Evolutionary conservation across 1,140 invertebrate species (phyloP), one percentile per base, ranked within the genome.

Genomic region (Triops cancriformis): DNA sequence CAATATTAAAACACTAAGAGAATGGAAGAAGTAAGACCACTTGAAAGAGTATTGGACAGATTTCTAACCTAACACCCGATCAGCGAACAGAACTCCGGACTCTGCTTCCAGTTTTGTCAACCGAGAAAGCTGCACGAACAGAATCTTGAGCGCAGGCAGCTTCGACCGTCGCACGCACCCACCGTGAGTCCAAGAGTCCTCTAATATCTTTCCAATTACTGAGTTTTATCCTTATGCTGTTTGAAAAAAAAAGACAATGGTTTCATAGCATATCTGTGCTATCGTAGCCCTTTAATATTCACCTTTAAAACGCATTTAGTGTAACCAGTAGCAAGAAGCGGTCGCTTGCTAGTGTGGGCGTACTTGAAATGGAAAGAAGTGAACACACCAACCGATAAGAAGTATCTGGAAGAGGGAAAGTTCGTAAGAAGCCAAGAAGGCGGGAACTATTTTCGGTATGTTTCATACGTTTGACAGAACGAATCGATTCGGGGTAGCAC

Each of bases 241-340:
- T n/a, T n/a, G n/a, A n/a, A n/a, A n/a, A n/a, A n/a, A n/a, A n/a
- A n/a, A n/a, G n/a, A n/a, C n/a, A n/a, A n/a, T n/a, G n/a, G n/a
- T n/a, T n/a, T n/a, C n/a, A n/a, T n/a, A n/a, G n/a, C n/a, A n/a
- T n/a, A n/a, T n/a, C n/a, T n/a, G n/a, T n/a, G n/a, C n/a, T n/a
- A n/a, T n/a, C n/a, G n/a, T n/a, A n/a, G n/a, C n/a, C 31, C 2
- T 37, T 37, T 7, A 37, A 37, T 37, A 37, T 37, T 37, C 31
- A 37, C 31, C 31, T 37, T 37, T 37, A 37, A 37, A 37, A 37
- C 7, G 31, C 31, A 37, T 37, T 37, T 7, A 7, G 6, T 37
- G 31, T 74, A 74, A 74, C 28, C 31, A 74, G 26, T 74, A 31
- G 73, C 28, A 74, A 37, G 26, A 74, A 41, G n/a, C 7, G 28